These are phyloP conservation scores for Ophion ellenae DNA, from an alignment of 2,888 invertebrate species.

Conservation along the genomic window DNA sequence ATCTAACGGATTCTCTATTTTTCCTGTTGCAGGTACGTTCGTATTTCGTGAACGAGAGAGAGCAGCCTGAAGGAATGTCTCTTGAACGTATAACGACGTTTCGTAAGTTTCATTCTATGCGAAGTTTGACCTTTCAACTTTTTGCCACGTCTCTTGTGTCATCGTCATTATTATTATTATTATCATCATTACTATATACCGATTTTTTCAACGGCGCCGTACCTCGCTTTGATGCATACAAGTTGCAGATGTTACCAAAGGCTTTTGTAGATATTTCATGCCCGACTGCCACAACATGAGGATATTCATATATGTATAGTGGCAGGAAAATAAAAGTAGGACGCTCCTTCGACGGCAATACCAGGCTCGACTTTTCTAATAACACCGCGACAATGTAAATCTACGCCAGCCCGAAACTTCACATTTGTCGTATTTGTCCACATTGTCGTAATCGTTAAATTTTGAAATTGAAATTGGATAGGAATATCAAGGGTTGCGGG, in stretches of 20 bases:
- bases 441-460: no score
- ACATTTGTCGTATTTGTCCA: no score
- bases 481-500: no score
- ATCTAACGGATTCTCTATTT: conserved; percentile 47
- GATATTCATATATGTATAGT: no score
- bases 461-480: no score
- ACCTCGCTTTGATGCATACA: not conserved
- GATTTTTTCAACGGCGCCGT: not conserved
- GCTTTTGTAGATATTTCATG: no score
- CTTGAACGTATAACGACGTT: not conserved
- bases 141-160: not conserved
- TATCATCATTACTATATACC: not conserved
- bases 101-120: conserved; percentile 19
- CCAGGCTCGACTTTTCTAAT: no score
- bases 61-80: not conserved
- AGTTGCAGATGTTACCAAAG: not conserved
- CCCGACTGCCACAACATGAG: no score
- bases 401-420: no score
- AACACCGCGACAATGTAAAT: no score
- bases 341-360: no score
- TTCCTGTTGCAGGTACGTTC: conserved; percentile 60
- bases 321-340: no score
- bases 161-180: not conserved
- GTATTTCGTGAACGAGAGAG: conserved; percentile 11
- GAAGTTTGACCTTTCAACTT: conserved; percentile 5